Conservation (phyloP, 2,113 vertebrate species). For the Brevimyrus niger region DNA sequence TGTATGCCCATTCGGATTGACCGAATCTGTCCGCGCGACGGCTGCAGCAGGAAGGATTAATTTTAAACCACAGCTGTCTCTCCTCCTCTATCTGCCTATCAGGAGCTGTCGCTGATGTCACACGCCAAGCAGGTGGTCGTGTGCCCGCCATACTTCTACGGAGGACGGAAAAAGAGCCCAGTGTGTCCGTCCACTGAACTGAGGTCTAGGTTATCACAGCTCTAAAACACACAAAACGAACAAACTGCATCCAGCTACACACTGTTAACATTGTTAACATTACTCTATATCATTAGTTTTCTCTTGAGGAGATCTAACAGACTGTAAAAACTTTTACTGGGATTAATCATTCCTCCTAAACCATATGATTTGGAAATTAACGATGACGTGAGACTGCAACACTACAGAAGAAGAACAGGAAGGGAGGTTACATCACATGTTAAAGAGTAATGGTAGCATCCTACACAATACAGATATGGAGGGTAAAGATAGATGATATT, state of each 20-base stretch:
- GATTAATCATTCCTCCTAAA: slow-evolving; percentile 22
- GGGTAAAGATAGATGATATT: not conserved
- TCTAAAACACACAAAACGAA: slow-evolving; percentile 19
- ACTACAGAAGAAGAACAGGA: slow-evolving; percentile 18
- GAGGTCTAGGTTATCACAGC: not conserved
- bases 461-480: slow-evolving; percentile 28
- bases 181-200: not conserved
- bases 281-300: slow-evolving; percentile 11
- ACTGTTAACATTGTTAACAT: slow-evolving; percentile 5
- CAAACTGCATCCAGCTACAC: slow-evolving; percentile 12
- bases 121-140: not conserved
- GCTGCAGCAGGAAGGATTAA: not conserved
- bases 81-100: not conserved
- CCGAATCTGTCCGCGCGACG: not conserved
- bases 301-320: slow-evolving; percentile 13
- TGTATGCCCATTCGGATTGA: not conserved
- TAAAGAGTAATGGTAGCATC: slow-evolving; percentile 23
- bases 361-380: slow-evolving; percentile 16
- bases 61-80: not conserved
- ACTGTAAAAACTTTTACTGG: slow-evolving; percentile 21
- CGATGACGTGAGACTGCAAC: slow-evolving; percentile 16
- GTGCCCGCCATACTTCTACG: not conserved
- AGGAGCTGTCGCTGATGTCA: not conserved
- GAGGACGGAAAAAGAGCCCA: not conserved
- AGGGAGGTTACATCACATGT: slow-evolving; percentile 26